These are phyloP conservation scores for Lithobates pipiens DNA, from an alignment of 2,797 vertebrate species.

Conservation along the genomic window DNA sequence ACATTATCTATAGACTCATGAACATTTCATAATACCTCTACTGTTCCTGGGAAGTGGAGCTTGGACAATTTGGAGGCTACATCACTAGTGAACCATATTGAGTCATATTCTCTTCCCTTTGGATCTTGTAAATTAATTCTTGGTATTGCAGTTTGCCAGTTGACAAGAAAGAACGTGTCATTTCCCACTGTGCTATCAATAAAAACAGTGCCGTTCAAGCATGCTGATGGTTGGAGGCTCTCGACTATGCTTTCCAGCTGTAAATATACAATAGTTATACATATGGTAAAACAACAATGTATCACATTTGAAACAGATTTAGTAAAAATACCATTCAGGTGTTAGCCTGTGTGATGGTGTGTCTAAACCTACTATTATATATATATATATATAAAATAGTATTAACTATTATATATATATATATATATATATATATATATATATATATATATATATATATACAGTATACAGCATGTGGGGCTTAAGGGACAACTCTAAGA, in stretches of 20 bases:
- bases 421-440: too few species aligned
- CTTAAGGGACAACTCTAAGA: too few species aligned
- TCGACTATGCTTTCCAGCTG: constrained; percentile 76
- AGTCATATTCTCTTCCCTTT: constrained; percentile 65
- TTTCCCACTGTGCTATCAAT: constrained; percentile 33
- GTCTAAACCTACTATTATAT: too few species aligned
- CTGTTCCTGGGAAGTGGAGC: constrained; percentile 70
- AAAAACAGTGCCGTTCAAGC: constrained; percentile 62
- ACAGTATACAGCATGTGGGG: too few species aligned
- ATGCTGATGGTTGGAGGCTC: constrained; percentile 41
- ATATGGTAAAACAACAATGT: too few species aligned
- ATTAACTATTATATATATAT: too few species aligned
- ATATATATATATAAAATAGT: too few species aligned
- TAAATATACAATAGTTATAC: not conserved
- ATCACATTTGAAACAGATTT: too few species aligned
- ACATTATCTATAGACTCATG: too few species aligned
- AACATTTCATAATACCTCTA: constrained; percentile 68
- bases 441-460: too few species aligned
- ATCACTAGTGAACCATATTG: constrained; percentile 56
- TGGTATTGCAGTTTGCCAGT: constrained; percentile 64
- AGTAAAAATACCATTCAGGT: too few species aligned
- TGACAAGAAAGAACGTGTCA: constrained; percentile 59
- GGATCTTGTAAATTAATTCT: constrained; percentile 68
- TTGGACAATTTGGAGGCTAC: constrained; percentile 58
- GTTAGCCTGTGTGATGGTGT: too few species aligned